Evolutionary conservation across 2,888 invertebrate genomes (phyloP).

Genomic region (Maniola hyperantus): DNA sequence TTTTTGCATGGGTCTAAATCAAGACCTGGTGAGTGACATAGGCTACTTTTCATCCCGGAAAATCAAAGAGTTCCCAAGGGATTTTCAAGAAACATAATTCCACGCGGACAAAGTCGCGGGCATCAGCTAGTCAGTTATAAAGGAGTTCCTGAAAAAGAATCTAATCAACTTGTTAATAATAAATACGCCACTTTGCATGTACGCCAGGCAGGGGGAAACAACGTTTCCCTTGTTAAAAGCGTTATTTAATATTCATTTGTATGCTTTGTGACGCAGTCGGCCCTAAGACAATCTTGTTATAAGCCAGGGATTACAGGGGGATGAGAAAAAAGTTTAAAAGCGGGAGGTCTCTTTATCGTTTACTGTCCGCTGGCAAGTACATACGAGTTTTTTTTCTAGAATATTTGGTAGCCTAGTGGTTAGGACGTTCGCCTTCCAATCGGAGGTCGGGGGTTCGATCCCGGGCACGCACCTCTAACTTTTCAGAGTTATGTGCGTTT

Average conservation of each 20-base stretch:
- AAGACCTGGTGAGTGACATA: no score
- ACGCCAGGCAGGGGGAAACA: constrained; percentile 19
- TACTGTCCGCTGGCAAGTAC: background rate
- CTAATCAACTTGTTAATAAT: constrained; percentile 21
- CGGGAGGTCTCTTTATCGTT: constrained; percentile 8
- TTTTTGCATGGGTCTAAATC: no score
- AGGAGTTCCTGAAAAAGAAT: background rate
- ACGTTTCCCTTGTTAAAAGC: constrained; percentile 34
- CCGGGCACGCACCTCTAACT: no score
- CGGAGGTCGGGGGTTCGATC: no score
- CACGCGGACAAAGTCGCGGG: no score
- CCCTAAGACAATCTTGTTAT: constrained; percentile 32
- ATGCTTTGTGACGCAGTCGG: constrained; percentile 26
- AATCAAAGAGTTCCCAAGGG: no score
- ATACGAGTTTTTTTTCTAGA: background rate
- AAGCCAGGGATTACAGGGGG: constrained; percentile 23
- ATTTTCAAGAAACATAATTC: no score
- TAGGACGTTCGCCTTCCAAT: no score
- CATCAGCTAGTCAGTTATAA: background rate
- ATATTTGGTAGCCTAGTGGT: no score
- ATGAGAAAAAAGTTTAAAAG: constrained; percentile 12
- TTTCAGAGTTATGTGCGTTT: no score
- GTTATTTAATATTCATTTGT: constrained; percentile 37
- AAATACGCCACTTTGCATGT: constrained; percentile 19
- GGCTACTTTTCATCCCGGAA: no score